These are phyloP conservation scores for Steinernema khuongi DNA, from an alignment of 1,140 invertebrate species.

Conservation along the genomic window DNA sequence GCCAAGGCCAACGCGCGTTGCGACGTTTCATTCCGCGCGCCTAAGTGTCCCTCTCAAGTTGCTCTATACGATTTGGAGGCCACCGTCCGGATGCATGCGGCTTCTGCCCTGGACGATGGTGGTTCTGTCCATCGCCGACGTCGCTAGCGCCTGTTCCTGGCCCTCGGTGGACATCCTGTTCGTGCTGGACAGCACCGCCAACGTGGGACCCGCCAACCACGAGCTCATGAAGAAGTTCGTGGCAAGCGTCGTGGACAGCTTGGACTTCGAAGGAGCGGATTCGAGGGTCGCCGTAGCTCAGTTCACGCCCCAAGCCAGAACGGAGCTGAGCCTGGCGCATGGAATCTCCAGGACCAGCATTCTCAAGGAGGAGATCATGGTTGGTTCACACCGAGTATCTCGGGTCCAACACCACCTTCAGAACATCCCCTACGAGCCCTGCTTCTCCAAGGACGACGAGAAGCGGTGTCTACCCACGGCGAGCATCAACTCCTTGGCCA, in stretches of 20 bases:
- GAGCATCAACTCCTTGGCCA: slow-evolving; percentile 23
- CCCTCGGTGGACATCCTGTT: slow-evolving; percentile 24
- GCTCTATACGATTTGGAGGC: not conserved
- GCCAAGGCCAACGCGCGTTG: not conserved
- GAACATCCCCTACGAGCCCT: slow-evolving; percentile 24
- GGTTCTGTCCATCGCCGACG: not conserved
- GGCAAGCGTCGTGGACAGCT: not conserved
- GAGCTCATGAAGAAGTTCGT: slow-evolving; percentile 22
- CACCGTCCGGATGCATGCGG: slow-evolving; percentile 2
- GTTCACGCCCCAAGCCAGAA: slow-evolving; percentile 17
- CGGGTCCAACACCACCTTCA: not conserved
- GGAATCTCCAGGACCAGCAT: not conserved
- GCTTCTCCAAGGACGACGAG: slow-evolving; percentile 2
- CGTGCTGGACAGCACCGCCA: slow-evolving; percentile 20
- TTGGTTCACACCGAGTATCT: not conserved
- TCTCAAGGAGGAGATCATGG: slow-evolving; percentile 20
- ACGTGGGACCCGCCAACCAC: slow-evolving; percentile 18
- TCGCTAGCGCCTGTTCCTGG: slow-evolving; percentile 14
- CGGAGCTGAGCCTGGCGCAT: slow-evolving; percentile 5
- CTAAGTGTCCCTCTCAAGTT: not conserved
- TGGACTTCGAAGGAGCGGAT: not conserved
- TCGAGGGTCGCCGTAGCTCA: slow-evolving; percentile 23
- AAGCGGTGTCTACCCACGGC: slow-evolving; percentile 7
- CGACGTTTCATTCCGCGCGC: not conserved
- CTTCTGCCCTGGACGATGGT: not conserved